These are phyloP conservation scores for Nothoprocta perdicaria DNA, from an alignment of 2,113 vertebrate genomes.

Conservation along the genomic window DNA sequence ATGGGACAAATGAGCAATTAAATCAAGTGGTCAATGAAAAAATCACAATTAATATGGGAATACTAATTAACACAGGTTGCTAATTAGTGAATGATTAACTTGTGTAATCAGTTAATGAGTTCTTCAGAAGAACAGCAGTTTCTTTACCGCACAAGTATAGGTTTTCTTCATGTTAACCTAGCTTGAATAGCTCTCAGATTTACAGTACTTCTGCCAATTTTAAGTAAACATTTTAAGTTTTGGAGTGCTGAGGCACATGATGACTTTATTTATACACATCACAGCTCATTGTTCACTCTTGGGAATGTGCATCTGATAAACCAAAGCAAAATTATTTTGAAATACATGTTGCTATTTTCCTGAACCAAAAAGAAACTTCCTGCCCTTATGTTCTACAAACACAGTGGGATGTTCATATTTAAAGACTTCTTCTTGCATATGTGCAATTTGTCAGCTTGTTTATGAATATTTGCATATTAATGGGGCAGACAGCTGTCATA, in stretches of 20 bases:
- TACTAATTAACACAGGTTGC: background rate
- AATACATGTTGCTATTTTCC: conserved; percentile 43
- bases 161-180: background rate
- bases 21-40: background rate
- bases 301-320: conserved; percentile 43
- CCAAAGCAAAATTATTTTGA: conserved; percentile 12
- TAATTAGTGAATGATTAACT: background rate
- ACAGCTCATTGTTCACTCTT: conserved; percentile 36
- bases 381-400: conserved; percentile 50
- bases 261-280: conserved; percentile 40
- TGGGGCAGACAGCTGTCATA: conserved; percentile 51
- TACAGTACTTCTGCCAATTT: conserved; percentile 29
- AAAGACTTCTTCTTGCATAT: conserved; percentile 22
- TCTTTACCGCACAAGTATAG: background rate
- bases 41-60: background rate
- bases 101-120: background rate
- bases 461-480: conserved; percentile 64
- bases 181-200: background rate
- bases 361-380: conserved; percentile 33
- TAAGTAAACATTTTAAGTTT: conserved; percentile 27
- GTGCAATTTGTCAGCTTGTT: conserved; percentile 30
- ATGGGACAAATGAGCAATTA: background rate
- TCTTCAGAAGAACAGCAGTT: background rate
- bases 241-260: background rate
- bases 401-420: background rate